These are phyloP conservation scores for Lota lota DNA, from an alignment of 2,113 vertebrate genomes.

Conservation along the genomic window DNA sequence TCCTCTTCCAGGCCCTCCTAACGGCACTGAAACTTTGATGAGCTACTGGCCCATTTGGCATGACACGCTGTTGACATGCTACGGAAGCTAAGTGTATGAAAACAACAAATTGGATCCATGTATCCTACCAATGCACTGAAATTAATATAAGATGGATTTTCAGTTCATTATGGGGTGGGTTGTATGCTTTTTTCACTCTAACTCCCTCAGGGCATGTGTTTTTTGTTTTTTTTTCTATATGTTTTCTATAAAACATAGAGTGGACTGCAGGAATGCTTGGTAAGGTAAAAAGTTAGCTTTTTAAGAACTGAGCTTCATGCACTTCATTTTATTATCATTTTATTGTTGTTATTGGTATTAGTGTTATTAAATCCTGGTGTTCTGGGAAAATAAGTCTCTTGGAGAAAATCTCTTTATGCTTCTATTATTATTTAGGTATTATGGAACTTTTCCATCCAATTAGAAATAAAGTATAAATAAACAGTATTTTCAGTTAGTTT, in stretches of 20 bases:
- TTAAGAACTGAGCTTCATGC: neutral
- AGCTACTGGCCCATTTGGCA: conserved; percentile 46
- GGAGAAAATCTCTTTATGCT: no score
- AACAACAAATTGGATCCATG: conserved; percentile 32
- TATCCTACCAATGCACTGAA: conserved; percentile 13
- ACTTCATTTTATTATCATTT: no score
- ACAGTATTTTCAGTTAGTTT: no score
- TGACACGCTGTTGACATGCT: conserved; percentile 43
- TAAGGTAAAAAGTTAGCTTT: neutral
- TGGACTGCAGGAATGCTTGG: conserved; percentile 6
- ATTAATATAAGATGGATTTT: conserved; percentile 29
- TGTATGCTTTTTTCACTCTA: neutral
- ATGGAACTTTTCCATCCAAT: no score
- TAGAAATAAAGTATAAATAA: no score
- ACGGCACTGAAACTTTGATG: conserved; percentile 60
- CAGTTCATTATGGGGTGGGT: neutral
- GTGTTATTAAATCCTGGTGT: no score
- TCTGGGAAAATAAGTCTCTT: no score
- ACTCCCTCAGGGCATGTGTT: neutral
- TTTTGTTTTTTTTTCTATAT: neutral
- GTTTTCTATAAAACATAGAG: conserved; percentile 18
- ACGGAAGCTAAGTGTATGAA: conserved; percentile 16
- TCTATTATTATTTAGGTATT: no score
- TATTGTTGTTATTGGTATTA: no score
- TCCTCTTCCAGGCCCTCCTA: conserved; percentile 41